Evolutionary conservation across 2,113 vertebrate genomes (phyloP).

Genomic region (Peromyscus leucopus): DNA sequence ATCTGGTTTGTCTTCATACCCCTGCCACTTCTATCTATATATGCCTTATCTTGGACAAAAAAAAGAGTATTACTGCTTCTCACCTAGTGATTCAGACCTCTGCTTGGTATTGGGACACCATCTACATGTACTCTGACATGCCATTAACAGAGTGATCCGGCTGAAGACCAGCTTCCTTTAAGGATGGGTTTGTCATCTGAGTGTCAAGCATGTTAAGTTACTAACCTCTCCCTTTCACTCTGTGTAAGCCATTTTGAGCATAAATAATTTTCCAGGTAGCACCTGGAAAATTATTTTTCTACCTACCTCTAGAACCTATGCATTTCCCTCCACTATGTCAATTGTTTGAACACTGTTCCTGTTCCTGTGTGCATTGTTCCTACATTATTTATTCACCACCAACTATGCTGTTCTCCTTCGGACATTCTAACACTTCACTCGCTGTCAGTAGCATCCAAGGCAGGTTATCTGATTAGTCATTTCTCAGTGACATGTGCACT

Average conservation of each 20-base stretch:
- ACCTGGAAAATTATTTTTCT: background rate
- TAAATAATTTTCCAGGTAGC: background rate
- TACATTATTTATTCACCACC: background rate
- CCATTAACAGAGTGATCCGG: constrained; percentile 25
- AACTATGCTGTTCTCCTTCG: background rate
- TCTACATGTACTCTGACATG: background rate
- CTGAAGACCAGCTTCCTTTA: background rate
- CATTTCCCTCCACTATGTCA: background rate
- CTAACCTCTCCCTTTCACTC: background rate
- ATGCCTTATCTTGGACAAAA: background rate
- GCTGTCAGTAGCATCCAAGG: background rate
- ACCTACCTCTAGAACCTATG: background rate
- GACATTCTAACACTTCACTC: constrained; percentile 24
- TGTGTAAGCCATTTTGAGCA: background rate
- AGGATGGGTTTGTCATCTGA: background rate
- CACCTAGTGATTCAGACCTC: background rate
- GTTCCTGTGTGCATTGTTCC: constrained; percentile 35
- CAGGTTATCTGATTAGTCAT: constrained; percentile 49
- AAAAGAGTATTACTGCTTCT: background rate
- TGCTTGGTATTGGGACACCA: background rate
- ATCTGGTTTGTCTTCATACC: background rate
- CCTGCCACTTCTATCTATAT: background rate
- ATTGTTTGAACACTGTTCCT: background rate
- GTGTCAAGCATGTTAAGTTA: background rate
- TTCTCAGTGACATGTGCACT: constrained; percentile 51